phyloP scores from a whole-genome alignment of 2,888 invertebrate genomes.

The Dicyrtomina minuta region DNA sequence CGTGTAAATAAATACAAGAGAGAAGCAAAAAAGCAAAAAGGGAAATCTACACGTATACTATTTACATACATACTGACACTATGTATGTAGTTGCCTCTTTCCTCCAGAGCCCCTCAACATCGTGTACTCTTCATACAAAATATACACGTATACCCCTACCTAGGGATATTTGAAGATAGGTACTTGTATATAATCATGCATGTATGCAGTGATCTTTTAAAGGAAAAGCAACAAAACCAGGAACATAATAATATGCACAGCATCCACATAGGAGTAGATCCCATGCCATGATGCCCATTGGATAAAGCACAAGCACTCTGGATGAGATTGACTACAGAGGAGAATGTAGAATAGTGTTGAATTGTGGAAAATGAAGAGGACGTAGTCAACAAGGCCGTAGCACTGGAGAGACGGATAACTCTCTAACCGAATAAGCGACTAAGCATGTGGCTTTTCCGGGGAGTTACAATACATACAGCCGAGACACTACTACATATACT shows the following conservation, averaged over 20 bases:
- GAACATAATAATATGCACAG: neutral
- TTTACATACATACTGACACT: neutral
- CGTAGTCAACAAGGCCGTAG: slow-evolving; percentile 12
- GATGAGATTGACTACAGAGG: neutral
- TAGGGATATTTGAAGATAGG: no score
- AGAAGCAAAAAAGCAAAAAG: no score
- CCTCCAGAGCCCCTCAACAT: no score
- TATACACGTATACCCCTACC: no score
- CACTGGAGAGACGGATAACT: slow-evolving; percentile 15
- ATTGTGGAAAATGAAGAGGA: slow-evolving; percentile 9
- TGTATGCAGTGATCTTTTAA: no score
- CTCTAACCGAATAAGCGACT: slow-evolving; percentile 19
- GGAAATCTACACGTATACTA: slow-evolving; percentile 21
- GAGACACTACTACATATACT: neutral
- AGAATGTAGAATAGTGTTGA: slow-evolving; percentile 8
- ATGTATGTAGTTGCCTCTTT: no score
- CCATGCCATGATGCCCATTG: neutral
- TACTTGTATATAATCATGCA: no score
- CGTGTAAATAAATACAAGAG: slow-evolving; percentile 39
- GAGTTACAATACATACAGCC: slow-evolving; percentile 14
- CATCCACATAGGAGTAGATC: neutral
- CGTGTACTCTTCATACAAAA: no score
- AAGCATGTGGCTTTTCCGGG: slow-evolving; percentile 32
- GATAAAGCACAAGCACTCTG: no score
- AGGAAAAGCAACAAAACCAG: no score